phyloP scores from a whole-genome alignment of 2,113 vertebrate species.

The Columba livia region DNA sequence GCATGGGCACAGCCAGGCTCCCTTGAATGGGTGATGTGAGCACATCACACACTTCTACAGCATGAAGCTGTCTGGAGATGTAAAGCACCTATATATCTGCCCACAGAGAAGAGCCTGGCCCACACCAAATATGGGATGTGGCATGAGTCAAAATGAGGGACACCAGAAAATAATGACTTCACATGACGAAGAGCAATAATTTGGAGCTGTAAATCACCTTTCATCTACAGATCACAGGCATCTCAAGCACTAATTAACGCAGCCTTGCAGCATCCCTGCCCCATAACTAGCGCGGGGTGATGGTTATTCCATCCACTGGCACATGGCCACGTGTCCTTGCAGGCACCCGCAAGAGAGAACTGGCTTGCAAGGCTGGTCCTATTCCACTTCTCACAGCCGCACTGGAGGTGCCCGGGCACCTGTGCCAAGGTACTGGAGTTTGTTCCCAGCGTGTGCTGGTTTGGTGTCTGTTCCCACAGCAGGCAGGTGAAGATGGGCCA shows the following conservation, averaged over 20 bases:
- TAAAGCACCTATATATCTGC: neutral
- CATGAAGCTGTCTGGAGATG: neutral
- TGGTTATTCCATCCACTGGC: slow-evolving; percentile 6
- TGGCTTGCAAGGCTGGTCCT: neutral
- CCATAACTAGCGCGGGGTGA: neutral
- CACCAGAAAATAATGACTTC: slow-evolving; percentile 49
- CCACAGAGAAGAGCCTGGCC: neutral
- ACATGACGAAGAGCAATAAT: slow-evolving; percentile 37
- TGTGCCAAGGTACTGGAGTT: neutral
- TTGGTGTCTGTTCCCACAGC: neutral
- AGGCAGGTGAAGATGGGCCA: neutral
- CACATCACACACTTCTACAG: neutral
- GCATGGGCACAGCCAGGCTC: neutral
- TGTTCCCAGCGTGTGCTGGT: neutral
- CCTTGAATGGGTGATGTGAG: accelerated
- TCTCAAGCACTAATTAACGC: slow-evolving; percentile 6
- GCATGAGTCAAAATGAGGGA: slow-evolving; percentile 26
- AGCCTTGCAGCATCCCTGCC: slow-evolving; percentile 18
- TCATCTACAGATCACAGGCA: slow-evolving; percentile 57
- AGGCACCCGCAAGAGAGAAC: slow-evolving; percentile 34
- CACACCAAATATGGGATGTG: accelerated
- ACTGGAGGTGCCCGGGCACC: neutral
- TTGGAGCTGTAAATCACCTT: slow-evolving; percentile 48
- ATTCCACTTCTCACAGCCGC: neutral
- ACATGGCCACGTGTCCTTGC: neutral